These are phyloP conservation scores for Exocentrus adspersus DNA, from an alignment of 2,888 invertebrate species.

Conservation along the genomic window DNA sequence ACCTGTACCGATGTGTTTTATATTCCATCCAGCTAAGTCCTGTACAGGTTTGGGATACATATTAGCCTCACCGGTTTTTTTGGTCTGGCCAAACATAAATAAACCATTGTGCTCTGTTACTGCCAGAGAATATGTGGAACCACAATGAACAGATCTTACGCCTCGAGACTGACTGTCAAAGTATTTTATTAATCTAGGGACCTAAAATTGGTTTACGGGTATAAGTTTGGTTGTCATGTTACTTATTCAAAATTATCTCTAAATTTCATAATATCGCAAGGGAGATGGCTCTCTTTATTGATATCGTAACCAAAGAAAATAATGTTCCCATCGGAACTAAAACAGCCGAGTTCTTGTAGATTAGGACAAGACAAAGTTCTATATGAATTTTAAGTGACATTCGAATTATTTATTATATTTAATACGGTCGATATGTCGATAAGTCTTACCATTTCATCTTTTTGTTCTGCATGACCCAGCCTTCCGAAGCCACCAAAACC, in stretches of 20 bases:
- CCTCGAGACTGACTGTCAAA: slow-evolving; percentile 88
- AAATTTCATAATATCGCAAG: too few relatives aligned
- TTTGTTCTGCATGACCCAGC: slow-evolving; percentile 91
- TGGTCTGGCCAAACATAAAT: slow-evolving; percentile 91
- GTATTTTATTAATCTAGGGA: slow-evolving; percentile 82
- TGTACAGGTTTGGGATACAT: slow-evolving; percentile 97
- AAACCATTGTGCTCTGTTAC: slow-evolving; percentile 80
- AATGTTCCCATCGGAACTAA: too few relatives aligned
- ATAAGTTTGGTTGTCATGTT: too few relatives aligned
- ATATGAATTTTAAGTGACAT: neutral
- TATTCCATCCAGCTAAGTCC: slow-evolving; percentile 93
- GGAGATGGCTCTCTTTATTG: too few relatives aligned
- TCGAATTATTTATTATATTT: neutral
- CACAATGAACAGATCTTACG: slow-evolving; percentile 83
- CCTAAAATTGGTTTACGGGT: too few relatives aligned
- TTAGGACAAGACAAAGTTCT: neutral
- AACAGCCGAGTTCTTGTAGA: too few relatives aligned
- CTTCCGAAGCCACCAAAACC: slow-evolving; percentile 96
- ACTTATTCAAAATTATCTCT: too few relatives aligned
- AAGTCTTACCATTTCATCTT: slow-evolving; percentile 84
- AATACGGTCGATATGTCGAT: neutral
- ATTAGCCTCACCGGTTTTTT: slow-evolving; percentile 92
- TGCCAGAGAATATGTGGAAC: slow-evolving; percentile 87
- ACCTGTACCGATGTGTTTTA: slow-evolving; percentile 84
- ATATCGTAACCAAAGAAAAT: too few relatives aligned